A percentile compares a stretch with the other conserved stretches of the same genome.
Conservation (phyloP, 1,140 invertebrate genomes). For the Nomia melanderi region DNA sequence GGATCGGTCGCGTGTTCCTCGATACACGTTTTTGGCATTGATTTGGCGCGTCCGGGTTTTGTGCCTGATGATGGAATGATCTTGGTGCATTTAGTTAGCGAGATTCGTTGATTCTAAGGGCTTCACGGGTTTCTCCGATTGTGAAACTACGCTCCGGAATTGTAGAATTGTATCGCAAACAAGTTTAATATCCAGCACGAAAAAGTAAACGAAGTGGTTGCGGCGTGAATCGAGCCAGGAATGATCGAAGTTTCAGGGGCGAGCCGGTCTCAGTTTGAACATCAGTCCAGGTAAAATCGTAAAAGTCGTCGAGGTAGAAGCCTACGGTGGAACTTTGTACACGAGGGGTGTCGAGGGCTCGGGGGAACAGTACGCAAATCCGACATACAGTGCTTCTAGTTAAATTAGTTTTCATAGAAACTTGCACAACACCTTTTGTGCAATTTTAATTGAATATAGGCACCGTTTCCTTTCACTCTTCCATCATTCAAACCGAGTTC, state of each 20-base stretch:
- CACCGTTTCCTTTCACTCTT: constrained; percentile 74
- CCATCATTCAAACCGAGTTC: constrained; percentile 58
- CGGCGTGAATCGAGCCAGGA: constrained; percentile 19
- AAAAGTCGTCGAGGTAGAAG: constrained; percentile 62
- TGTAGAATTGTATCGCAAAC: not conserved
- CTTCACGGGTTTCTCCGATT: not conserved
- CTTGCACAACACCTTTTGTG: constrained; percentile 60
- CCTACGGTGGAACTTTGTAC: constrained; percentile 74
- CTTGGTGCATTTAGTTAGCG: not conserved
- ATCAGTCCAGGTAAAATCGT: constrained; percentile 29
- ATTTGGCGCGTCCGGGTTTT: constrained; percentile 18
- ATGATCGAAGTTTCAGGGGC: constrained; percentile 30
- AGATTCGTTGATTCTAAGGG: constrained; percentile 14
- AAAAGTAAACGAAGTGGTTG: not conserved
- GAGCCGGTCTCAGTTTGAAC: constrained; percentile 18
- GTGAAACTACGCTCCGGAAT: not conserved
- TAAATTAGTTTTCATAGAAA: constrained; percentile 70
- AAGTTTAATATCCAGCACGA: constrained; percentile 1
- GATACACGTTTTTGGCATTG: constrained; percentile 42
- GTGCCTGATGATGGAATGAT: not conserved
- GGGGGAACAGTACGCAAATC: constrained; percentile 73
- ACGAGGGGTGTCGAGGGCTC: constrained; percentile 72
- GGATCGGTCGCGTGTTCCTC: not conserved
- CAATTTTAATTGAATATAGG: constrained; percentile 71
- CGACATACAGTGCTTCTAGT: constrained; percentile 76